A percentile compares a stretch with the other conserved stretches of the same genome.
phyloP scores from a whole-genome alignment of 2,797 vertebrate genomes.

The Pagetopsis macropterus region DNA sequence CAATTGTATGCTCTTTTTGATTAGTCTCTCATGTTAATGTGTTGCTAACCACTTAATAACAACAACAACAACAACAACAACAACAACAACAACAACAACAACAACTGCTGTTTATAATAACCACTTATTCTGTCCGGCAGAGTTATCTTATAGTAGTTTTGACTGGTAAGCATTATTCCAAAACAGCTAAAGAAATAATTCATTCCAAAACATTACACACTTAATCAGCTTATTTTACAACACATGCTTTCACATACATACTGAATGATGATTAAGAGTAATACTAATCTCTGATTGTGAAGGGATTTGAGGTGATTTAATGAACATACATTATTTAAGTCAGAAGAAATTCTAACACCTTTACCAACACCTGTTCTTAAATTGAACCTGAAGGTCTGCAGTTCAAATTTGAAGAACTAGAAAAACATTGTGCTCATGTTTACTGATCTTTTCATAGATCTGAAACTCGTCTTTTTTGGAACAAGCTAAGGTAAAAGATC shows the following conservation, averaged over 20 bases:
- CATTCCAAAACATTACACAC: background rate
- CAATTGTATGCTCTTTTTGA: background rate
- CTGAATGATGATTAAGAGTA: background rate
- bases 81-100: too few species aligned
- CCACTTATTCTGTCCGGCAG: background rate
- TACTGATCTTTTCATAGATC: conserved; percentile 24
- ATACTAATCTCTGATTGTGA: background rate
- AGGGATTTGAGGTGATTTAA: too few species aligned
- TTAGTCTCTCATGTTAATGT: background rate
- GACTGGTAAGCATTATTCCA: background rate
- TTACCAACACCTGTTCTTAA: background rate
- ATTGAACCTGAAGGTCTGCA: background rate
- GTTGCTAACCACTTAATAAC: background rate
- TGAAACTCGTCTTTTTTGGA: background rate
- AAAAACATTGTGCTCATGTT: background rate
- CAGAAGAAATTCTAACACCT: background rate
- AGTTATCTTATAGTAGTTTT: background rate
- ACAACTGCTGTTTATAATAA: too few species aligned
- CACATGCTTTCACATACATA: background rate
- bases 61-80: too few species aligned
- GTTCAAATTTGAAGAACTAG: background rate
- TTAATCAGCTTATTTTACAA: background rate
- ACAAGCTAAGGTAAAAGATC: background rate
- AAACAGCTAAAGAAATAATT: background rate
- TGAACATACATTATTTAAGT: background rate